Conservation (phyloP, 1,140 invertebrate genomes). For the Lanistes nyassanus region DNA sequence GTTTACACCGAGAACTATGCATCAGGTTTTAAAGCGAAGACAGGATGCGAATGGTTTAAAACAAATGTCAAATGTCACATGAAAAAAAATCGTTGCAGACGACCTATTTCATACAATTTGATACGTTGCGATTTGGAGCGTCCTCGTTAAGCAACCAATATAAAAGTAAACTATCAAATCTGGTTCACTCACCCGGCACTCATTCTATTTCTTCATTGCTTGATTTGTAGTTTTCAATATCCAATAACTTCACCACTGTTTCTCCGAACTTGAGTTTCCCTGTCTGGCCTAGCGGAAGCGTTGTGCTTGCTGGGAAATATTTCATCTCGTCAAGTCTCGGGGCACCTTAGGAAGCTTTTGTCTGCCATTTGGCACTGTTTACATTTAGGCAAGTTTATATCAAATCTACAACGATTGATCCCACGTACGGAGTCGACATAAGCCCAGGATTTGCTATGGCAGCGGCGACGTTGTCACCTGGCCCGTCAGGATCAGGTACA, state of each 20-base stretch:
- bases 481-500: conserved; percentile 55
- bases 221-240: neutral
- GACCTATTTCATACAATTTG: too few relatives aligned
- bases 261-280: conserved; percentile 20
- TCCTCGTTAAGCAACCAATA: neutral
- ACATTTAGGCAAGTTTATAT: conserved; percentile 3
- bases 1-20: too few relatives aligned
- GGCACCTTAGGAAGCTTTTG: conserved; percentile 14
- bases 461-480: conserved; percentile 52
- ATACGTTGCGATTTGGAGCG: too few relatives aligned
- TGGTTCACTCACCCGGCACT: conserved; percentile 17
- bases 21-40: too few relatives aligned
- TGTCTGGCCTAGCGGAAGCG: conserved; percentile 18
- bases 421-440: conserved; percentile 18
- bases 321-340: conserved; percentile 23
- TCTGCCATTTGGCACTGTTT: conserved; percentile 20
- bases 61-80: too few relatives aligned
- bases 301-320: conserved; percentile 11
- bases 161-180: neutral
- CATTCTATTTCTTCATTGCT: conserved; percentile 19
- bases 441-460: conserved; percentile 35
- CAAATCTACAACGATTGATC: conserved; percentile 18
- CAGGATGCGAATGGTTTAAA: too few relatives aligned
- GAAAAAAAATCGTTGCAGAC: too few relatives aligned
- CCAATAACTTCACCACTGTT: conserved; percentile 7